Conservation (phyloP, 2,888 invertebrate species). For the Gymnocheta viridis region DNA sequence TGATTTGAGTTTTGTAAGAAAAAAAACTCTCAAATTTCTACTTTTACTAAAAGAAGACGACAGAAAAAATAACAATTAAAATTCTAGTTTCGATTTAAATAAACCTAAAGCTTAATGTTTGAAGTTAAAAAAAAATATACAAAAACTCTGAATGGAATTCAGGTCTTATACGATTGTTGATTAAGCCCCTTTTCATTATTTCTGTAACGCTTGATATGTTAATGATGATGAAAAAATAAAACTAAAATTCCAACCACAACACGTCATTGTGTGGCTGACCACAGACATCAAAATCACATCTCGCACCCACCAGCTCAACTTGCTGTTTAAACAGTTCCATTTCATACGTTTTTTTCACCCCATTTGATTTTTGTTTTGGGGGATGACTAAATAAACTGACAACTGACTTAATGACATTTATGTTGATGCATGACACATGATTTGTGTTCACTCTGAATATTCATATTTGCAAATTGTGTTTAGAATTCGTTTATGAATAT, state of each 20-base stretch:
- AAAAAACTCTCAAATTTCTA: too few species aligned
- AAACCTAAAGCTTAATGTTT: too few species aligned
- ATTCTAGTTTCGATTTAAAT: too few species aligned
- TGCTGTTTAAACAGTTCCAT: slow-evolving; percentile 4
- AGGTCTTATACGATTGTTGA: background rate
- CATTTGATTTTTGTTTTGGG: background rate
- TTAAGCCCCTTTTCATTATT: slow-evolving; percentile 17
- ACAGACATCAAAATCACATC: slow-evolving; percentile 57
- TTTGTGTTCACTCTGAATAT: slow-evolving; percentile 27
- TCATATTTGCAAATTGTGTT: slow-evolving; percentile 24
- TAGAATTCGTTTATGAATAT: slow-evolving; percentile 42
- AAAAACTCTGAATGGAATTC: too few species aligned
- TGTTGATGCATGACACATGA: slow-evolving; percentile 58
- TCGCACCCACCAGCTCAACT: background rate
- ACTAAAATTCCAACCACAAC: slow-evolving; percentile 64
- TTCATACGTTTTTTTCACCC: background rate
- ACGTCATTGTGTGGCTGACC: slow-evolving; percentile 67
- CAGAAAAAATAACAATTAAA: too few species aligned
- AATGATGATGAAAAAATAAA: slow-evolving; percentile 57
- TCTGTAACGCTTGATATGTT: slow-evolving; percentile 58
- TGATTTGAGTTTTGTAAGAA: too few species aligned
- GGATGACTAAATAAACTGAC: slow-evolving; percentile 32
- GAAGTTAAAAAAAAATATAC: background rate
- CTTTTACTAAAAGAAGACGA: too few species aligned
- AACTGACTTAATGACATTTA: slow-evolving; percentile 67